Evolutionary conservation across 2,113 vertebrate species (phyloP).

Genomic region (Chloroceryle aenea): DNA sequence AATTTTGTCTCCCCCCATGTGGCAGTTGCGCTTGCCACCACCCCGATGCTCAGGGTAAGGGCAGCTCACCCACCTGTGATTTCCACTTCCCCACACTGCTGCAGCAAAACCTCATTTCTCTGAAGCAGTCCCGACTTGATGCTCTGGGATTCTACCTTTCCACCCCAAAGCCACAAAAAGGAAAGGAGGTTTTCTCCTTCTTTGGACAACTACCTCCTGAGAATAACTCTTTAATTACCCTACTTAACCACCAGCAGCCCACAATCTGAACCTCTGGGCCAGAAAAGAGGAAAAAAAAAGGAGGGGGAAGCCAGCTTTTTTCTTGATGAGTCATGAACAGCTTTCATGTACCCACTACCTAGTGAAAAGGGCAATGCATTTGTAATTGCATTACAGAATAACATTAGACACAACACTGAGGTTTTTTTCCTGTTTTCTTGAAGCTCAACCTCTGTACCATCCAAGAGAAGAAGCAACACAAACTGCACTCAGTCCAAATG

Average conservation of each 20-base stretch:
- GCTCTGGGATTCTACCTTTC: neutral
- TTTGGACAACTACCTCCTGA: neutral
- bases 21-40: fast-evolving
- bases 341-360: neutral
- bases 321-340: neutral
- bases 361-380: neutral
- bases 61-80: fast-evolving
- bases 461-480: neutral
- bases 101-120: neutral
- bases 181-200: neutral
- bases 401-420: neutral
- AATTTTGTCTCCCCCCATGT: neutral
- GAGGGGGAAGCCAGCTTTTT: neutral
- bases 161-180: neutral
- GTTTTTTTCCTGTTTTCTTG: neutral
- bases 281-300: neutral
- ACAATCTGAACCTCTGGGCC: neutral
- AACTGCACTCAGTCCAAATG: neutral
- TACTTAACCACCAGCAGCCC: neutral
- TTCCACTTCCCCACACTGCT: neutral
- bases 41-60: fast-evolving
- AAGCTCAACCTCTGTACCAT: neutral
- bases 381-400: neutral
- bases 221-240: neutral
- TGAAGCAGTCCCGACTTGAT: fast-evolving